Evolutionary conservation across 2,888 invertebrate species (phyloP).

Genomic region (Drosophila mettleri): DNA sequence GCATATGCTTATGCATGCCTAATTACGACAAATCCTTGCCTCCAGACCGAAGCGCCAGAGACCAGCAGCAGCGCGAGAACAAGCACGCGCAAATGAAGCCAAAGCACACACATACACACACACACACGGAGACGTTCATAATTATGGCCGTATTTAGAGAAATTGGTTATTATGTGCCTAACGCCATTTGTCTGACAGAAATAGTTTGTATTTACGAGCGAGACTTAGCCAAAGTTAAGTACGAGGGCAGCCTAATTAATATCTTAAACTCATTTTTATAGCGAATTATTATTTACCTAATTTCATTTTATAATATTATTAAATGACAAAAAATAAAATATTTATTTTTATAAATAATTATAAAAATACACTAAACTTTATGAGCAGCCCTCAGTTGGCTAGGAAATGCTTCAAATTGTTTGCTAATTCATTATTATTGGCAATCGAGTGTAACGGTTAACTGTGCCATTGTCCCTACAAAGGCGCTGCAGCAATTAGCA

Average conservation of each 20-base stretch:
- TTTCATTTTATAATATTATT: not conserved
- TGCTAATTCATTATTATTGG: slow-evolving; percentile 79
- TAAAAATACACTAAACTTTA: not conserved
- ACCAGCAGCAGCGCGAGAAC: slow-evolving; percentile 51
- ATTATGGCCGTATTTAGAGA: slow-evolving; percentile 81
- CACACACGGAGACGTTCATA: slow-evolving; percentile 55
- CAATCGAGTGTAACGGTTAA: slow-evolving; percentile 56
- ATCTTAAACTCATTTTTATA: not conserved
- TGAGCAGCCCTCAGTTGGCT: slow-evolving; percentile 27
- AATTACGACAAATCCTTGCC: slow-evolving; percentile 80
- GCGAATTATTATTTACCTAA: not conserved
- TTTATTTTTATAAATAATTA: not conserved
- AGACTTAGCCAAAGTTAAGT: not conserved
- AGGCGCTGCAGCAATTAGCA: slow-evolving; percentile 65
- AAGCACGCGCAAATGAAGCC: slow-evolving; percentile 73
- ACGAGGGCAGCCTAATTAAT: slow-evolving; percentile 26
- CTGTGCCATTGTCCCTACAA: slow-evolving; percentile 29
- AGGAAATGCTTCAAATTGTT: slow-evolving; percentile 68
- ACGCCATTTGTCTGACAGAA: slow-evolving; percentile 79
- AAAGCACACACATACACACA: slow-evolving; percentile 17
- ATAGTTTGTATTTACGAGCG: slow-evolving; percentile 69
- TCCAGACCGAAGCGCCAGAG: slow-evolving; percentile 12
- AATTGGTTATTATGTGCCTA: slow-evolving; percentile 82
- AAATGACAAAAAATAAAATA: not conserved
- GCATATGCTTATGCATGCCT: slow-evolving; percentile 81